Evolutionary conservation across 2,113 vertebrate genomes (phyloP), one percentile per base, ranked within the genome.

Genomic region (Sapayoa aenigma): DNA sequence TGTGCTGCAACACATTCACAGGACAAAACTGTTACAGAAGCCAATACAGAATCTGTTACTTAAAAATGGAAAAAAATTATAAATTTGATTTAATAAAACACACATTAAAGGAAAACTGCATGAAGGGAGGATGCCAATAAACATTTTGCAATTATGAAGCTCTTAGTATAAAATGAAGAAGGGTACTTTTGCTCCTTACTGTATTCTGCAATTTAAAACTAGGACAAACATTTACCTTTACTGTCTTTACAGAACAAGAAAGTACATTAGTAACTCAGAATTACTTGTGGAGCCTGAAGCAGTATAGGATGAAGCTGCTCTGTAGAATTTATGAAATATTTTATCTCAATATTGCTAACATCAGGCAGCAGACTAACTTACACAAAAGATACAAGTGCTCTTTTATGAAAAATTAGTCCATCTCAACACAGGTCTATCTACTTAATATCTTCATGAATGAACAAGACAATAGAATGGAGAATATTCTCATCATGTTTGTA

Each of bases 391-490:
- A 0, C 23, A 62, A 76, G 20, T 22, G 27, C 13, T 81, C 31
- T 81, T 58, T 37, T 31, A 49, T 9, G 22, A 33, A 49, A 53
- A 47, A 74, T 0, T 0, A 13, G 14, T 58, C 66, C 47, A 4
- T 27, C 28, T 16, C 4, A 2, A 73, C 46, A 39, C 55, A 58
- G 30, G 19, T 44, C 55, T 37, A 53, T 9, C 56, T 41, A 28
- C 20, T 31, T 65, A 35, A 17, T n/a, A 24, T 5, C 24, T 41
- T 35, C 52, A 24, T 1, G 6, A 75, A 16, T 11, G 12, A 49
- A 35, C 20, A 19, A 72, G 44, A 44, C 18, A 35, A 47, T 11
- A 27, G 6, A 39, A 79, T 9, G 20, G 12, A 62, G 21, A 3
- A 7, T n/a, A 27, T 68, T 68, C n/a, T 58, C 15, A 14, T 20